Evolutionary conservation across 2,113 vertebrate species (phyloP).

Genomic region (Melanocharis versteri): DNA sequence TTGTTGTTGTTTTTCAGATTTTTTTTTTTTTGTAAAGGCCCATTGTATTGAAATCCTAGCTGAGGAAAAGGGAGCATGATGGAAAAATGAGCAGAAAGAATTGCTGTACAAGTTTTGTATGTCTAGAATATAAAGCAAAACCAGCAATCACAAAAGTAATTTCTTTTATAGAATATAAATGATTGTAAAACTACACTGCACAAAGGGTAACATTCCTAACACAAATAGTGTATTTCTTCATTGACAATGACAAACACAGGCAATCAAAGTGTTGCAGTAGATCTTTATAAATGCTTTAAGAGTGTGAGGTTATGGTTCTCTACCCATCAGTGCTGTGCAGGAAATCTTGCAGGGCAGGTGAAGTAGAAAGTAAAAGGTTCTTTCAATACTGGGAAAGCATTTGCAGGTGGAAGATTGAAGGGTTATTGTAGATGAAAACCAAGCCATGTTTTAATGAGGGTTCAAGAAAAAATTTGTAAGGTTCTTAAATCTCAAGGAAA

Average conservation of each 20-base stretch:
- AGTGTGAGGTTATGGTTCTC: conserved; percentile 15
- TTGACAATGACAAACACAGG: conserved; percentile 32
- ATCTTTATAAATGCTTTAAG: conserved; percentile 35
- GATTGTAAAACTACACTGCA: not conserved
- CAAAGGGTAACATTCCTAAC: not conserved
- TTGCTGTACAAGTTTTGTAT: not conserved
- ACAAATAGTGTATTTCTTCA: conserved; percentile 52
- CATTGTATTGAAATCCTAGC: not conserved
- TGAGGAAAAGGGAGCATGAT: not conserved
- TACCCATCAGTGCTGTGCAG: conserved; percentile 17
- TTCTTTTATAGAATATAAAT: not conserved
- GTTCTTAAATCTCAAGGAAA: not conserved
- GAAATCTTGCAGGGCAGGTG: conserved; percentile 30
- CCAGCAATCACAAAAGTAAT: not conserved
- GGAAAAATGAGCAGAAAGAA: not conserved
- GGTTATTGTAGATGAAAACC: not conserved
- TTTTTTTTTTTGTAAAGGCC: not conserved
- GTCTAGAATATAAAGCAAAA: not conserved
- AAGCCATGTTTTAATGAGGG: not conserved
- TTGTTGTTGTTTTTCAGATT: not conserved
- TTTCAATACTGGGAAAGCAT: not conserved
- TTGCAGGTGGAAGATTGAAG: not conserved
- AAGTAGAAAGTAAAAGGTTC: conserved; percentile 23
- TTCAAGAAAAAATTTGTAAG: not conserved
- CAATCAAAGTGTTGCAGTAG: conserved; percentile 5